Evolutionary conservation across 2,797 vertebrate genomes (phyloP), one percentile per base, ranked within the genome.

Genomic region (Anas georgica): DNA sequence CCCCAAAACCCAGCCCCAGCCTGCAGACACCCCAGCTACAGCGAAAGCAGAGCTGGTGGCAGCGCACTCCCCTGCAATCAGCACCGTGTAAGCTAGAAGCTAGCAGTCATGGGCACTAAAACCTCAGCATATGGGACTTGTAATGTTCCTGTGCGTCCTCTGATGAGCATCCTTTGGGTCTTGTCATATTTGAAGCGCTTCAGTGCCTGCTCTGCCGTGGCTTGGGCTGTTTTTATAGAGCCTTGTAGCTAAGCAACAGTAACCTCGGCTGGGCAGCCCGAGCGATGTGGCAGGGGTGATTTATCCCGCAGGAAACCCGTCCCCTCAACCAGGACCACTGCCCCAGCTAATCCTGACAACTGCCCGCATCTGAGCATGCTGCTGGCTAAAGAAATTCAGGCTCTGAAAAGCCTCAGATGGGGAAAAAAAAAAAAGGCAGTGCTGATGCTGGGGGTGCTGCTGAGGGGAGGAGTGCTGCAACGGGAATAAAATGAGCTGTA

Each of bases 231-330:
- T 86, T 37, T 33, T 69, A 67, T 54, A 41, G 54, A 81, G 31
- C 55, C 59, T 55, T 17, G 90, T 91, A 94, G 66, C 95, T 94
- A 91, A 91, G 93, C 89, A 94, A 90, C 92, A 69, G 23, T 66
- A 83, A 72, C 69, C 58, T 76, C 74, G 58, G 75, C 81, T 31
- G 72, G 84, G 69, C 64, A 81, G 50, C 35, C 62, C 10, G 10
- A 85, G 41, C 9, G 18, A 62, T 7, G 41, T 59, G 37, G 50
- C 64, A 78, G 77, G 41, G 58, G 28, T 66, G 67, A 86, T 39
- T 33, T 69, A 55, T 76, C 35, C 39, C 58, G 50, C 82, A 91
- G 64, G 68, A 93, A 84, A 39, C 15, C 50, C 10, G 8, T 50
- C 75, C 33, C 26, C 29, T 16, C 31, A 37, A 17, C 58, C 74